Conservation (phyloP, 2,888 invertebrate species). For the Tenthredo scrophulariae region DNA sequence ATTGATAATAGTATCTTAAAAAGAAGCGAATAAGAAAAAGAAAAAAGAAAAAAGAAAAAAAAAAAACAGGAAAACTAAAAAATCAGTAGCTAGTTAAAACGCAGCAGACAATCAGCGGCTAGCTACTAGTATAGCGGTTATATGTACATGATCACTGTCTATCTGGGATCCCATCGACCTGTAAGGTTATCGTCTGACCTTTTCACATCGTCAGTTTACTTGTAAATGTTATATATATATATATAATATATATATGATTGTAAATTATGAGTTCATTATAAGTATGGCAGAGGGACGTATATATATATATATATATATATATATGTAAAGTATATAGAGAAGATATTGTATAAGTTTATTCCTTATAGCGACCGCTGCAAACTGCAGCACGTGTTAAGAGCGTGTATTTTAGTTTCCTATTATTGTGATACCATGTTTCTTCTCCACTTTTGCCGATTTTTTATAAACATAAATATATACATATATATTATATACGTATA, state of each 20-base stretch:
- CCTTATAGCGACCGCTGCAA: neutral
- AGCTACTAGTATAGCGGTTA: neutral
- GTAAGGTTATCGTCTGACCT: slow-evolving; percentile 67
- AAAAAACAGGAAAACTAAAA: neutral
- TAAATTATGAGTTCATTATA: neutral
- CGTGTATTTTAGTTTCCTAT: slow-evolving; percentile 16
- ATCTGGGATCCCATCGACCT: slow-evolving; percentile 53
- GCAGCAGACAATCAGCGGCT: neutral
- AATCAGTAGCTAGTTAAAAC: neutral
- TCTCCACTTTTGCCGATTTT: neutral
- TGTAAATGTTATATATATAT: neutral
- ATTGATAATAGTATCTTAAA: neutral
- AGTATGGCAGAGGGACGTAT: too few relatives aligned
- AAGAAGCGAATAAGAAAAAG: neutral
- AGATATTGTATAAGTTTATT: neutral
- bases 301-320: too few relatives aligned
- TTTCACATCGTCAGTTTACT: slow-evolving; percentile 40
- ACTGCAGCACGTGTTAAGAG: slow-evolving; percentile 6
- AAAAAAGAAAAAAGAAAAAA: neutral
- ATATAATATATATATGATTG: neutral
- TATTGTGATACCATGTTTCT: neutral
- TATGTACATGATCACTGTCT: slow-evolving; percentile 35
- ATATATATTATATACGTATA: neutral
- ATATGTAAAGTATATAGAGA: neutral
- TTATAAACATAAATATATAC: neutral